These are phyloP conservation scores for Typhlichthys subterraneus DNA, from an alignment of 2,797 vertebrate species.

Conservation along the genomic window DNA sequence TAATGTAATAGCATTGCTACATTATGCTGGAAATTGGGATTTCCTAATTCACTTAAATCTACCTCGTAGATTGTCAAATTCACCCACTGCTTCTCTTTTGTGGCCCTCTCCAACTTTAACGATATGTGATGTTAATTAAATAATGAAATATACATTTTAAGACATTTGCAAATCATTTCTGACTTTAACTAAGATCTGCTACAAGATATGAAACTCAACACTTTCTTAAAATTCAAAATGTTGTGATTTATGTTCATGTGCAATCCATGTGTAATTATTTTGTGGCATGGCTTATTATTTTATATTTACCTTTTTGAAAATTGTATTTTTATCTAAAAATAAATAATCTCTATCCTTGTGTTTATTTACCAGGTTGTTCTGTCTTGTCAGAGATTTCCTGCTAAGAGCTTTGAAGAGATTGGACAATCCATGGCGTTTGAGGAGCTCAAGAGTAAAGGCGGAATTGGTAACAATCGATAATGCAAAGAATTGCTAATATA, in stretches of 20 bases:
- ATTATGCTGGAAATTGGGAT: constrained; percentile 5
- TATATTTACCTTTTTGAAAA: background rate
- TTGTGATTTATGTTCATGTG: no score
- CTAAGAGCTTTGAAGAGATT: constrained; percentile 17
- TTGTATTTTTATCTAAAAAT: constrained; percentile 1
- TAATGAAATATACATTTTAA: background rate
- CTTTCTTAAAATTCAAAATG: background rate
- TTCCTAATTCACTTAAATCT: constrained; percentile 13
- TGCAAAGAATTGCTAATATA: background rate
- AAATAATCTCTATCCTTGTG: background rate
- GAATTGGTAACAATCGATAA: constrained; percentile 54
- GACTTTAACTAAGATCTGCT: no score
- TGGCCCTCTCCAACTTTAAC: background rate
- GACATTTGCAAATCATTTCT: no score
- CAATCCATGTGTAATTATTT: no score
- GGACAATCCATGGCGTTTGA: constrained; percentile 73
- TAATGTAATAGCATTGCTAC: background rate
- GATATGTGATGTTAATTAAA: background rate
- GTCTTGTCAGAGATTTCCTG: constrained; percentile 35
- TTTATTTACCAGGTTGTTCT: constrained; percentile 31
- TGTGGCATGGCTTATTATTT: background rate
- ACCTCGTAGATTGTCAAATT: background rate
- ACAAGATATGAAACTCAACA: background rate
- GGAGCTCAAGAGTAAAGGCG: constrained; percentile 77
- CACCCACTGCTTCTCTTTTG: constrained; percentile 1